Percentiles rank a stretch among this genome's conserved stretches.
These are phyloP conservation scores for Decapterus maruadsi DNA, from an alignment of 2,797 vertebrate genomes.

Conservation along the genomic window DNA sequence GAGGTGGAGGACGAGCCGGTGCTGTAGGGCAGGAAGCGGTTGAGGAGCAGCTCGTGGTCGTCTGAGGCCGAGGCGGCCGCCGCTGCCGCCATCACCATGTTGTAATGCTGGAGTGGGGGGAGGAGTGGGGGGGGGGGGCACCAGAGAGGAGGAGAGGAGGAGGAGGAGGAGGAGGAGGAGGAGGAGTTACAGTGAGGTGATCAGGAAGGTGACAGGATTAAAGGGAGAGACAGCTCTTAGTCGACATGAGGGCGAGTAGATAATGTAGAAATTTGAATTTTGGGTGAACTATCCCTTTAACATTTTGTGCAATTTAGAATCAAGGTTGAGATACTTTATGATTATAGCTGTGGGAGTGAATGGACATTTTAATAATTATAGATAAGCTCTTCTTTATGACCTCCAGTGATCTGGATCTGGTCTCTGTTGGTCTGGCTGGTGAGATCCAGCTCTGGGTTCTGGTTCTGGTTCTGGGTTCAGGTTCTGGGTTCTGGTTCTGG, in stretches of 20 bases:
- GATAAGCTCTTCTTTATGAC: background rate
- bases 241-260: too few relatives aligned
- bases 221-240: too few relatives aligned
- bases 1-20: slow-evolving; percentile 83
- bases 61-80: slow-evolving; percentile 93
- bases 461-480: too few relatives aligned
- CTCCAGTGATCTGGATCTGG: background rate
- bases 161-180: too few relatives aligned
- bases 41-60: slow-evolving; percentile 95
- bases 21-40: slow-evolving; percentile 95
- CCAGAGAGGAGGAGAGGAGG: too few relatives aligned
- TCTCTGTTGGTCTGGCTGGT: background rate
- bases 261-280: too few relatives aligned
- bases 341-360: background rate
- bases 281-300: too few relatives aligned
- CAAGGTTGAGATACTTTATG: background rate
- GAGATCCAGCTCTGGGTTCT: background rate
- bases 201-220: too few relatives aligned
- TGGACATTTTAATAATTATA: background rate
- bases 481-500: background rate
- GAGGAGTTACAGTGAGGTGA: slow-evolving; percentile 2
- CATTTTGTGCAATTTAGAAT: background rate
- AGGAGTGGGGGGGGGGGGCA: too few relatives aligned
- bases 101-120: slow-evolving; percentile 96
- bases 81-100: slow-evolving; percentile 94